Base-by-base conservation (phyloP, 2,113 vertebrate genomes). In the Dascyllus trimaculatus region DNA sequence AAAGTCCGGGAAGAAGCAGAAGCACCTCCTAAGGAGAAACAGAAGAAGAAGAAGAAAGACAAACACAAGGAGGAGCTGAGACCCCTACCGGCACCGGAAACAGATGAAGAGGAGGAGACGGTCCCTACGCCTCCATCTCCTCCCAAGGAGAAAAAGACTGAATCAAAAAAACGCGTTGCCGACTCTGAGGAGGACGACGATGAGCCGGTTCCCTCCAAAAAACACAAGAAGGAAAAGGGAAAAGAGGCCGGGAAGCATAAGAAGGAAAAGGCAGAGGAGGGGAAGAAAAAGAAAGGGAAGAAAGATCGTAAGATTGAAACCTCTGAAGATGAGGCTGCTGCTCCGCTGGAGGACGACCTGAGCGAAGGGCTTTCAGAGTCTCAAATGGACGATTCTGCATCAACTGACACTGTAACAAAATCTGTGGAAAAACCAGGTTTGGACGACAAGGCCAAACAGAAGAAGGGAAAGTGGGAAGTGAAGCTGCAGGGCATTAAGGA, bases 161-260 rank as follows among this genome's bases (percentile, higher is more conserved):
- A 97, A 78, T 32, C 63, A 13, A 97, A 95, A 51, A 95, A 95
- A 53, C 86, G 89, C 1, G 0, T 84, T 19, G 74, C 90, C 5
- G 93, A 94, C 22, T 92, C 92, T 0, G 93, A 94, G 26, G 96
- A 97, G 13, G 96, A 97, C 25, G 90, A 93, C 25, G 95, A 95
- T 21, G 95, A 94, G 18, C 57, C 62, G 1, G 94, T 95, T 71
- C 95, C 95, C 22, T 58, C 85, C n/a, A 99, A 99, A 93, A 97
- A 96, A 78, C 93, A 95, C 84, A 96, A 90, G 86, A 98, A 96
- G 80, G 96, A 97, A 53, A 97, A 96, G 65, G 24, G 64, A 75
- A 98, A 95, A 92, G 97, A 97, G 56, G 78, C 35, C 5, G 93
- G 85, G 84, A 96, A 94, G 54, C 88, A 80, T 88, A 96, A 80